Conservation (phyloP, 2,888 invertebrate genomes). For the Rotaria sp. region DNA sequence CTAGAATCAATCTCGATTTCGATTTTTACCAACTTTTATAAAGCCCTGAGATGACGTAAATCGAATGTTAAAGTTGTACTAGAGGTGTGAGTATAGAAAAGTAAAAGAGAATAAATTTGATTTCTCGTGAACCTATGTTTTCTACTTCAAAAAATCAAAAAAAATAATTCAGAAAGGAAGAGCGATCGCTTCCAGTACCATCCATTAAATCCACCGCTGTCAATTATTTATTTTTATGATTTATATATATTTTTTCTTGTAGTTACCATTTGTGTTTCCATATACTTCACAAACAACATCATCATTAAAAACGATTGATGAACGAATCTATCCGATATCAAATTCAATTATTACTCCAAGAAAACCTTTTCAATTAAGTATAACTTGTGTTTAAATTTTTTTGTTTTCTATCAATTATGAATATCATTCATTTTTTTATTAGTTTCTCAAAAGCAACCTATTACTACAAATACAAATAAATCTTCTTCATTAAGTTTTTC, state of each 20-base stretch:
- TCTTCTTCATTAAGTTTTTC: neutral
- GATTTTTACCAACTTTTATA: no score
- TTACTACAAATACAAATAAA: neutral
- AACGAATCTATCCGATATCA: neutral
- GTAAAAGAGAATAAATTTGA: no score
- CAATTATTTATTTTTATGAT: no score
- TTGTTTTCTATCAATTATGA: neutral
- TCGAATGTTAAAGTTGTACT: no score
- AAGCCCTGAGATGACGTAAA: no score
- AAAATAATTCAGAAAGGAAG: no score
- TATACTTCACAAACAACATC: neutral
- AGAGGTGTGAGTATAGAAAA: no score
- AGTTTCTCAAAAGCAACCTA: neutral
- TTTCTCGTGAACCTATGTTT: no score
- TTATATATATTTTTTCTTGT: neutral
- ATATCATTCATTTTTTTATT: neutral
- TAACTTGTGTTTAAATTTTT: neutral
- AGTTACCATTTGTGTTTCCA: neutral
- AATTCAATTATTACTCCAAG: neutral
- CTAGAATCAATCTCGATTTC: no score
- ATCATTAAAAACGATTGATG: neutral
- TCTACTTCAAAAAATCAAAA: no score
- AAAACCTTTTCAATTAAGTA: conserved; percentile 1
- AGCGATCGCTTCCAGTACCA: no score
- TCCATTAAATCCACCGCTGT: no score